Evolutionary conservation across 1,140 invertebrate species (phyloP), one percentile per base, ranked within the genome.

Genomic region (Ephestia elutella): DNA sequence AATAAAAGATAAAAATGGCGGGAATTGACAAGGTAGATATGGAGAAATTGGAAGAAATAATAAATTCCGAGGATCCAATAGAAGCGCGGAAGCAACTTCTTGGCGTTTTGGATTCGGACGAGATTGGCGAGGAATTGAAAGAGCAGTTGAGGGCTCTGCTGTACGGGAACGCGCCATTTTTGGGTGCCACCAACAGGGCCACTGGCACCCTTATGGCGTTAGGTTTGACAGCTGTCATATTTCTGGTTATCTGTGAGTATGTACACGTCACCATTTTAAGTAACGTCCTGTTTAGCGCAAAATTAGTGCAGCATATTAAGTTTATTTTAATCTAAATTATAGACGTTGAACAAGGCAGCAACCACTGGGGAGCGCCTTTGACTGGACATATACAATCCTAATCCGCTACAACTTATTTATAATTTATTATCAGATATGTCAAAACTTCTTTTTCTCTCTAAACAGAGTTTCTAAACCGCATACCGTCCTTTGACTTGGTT

Each of bases 101-200:
- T 56, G 89, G 90, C n/a, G 76, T 92, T 73, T 71, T 93, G 25
- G 87, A 92, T 35, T 70, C 80, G 0, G 80, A 91, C 63, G 90
- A 87, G 0, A 68, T 92, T 11, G 78, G 84, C 20, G 91, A 92
- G 21, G 89, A 90, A 11, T 87, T 91, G 56, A 90, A 88, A 18
- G 89, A 87, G 13, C 85, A 86, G 44, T 61, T 93, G 21, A 84
- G 78, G 53, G 75, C 81, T 0, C 86, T 90, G 65, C 69, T 92
- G 28, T 77, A 83, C 21, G 87, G 85, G 0, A 76, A 75, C 19
- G 66, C 70, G 1, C 82, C 82, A 0, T 57, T 86, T 3, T 75
- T 86, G 5, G 80, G 74, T 0, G 58, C 62, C 7, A 60, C 63
- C 1, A 65, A 65, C 7, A 63, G 60, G 62, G 61, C 9, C 62